Evolutionary conservation across 2,888 invertebrate genomes (phyloP).

Genomic region (Luperina nickerlii): DNA sequence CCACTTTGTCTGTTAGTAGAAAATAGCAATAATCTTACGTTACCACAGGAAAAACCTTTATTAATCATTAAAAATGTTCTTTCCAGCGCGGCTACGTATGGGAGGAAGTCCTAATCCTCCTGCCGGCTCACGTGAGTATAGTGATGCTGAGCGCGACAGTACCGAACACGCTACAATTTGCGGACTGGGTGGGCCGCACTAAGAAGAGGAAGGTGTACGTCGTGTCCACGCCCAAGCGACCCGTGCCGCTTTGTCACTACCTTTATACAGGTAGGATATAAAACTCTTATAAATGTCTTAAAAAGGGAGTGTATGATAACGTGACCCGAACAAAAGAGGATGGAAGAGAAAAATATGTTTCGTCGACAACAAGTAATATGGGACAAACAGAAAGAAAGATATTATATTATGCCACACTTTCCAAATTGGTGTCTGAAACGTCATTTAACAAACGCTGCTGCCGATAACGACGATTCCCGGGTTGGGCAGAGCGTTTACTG

Average conservation of each 20-base stretch:
- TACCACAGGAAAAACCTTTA: not conserved
- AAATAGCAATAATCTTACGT: not conserved
- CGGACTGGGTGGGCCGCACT: conserved; percentile 97
- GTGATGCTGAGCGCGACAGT: conserved; percentile 99
- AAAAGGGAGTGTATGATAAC: not conserved
- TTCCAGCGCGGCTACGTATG: conserved; percentile 98
- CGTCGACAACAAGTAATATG: not conserved
- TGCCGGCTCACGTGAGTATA: conserved; percentile 98
- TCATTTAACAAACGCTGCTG: not conserved
- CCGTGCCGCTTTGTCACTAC: conserved; percentile 98
- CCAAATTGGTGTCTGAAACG: not conserved
- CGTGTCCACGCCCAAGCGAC: conserved; percentile 97
- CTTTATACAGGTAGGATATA: conserved; percentile 93
- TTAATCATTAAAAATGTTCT: not conserved
- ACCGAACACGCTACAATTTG: conserved; percentile 98
- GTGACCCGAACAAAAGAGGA: too few species aligned
- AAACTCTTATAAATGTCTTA: not conserved
- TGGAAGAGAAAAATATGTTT: not conserved
- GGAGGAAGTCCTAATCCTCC: conserved; percentile 99
- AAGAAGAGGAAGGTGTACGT: conserved; percentile 97
- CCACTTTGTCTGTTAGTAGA: not conserved
- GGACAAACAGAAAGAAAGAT: not conserved
- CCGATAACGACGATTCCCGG: not conserved
- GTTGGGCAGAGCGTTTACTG: too few species aligned
- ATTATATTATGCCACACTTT: not conserved